phyloP scores from a whole-genome alignment of 1,140 invertebrate species.

The Sminthurides bifidus region DNA sequence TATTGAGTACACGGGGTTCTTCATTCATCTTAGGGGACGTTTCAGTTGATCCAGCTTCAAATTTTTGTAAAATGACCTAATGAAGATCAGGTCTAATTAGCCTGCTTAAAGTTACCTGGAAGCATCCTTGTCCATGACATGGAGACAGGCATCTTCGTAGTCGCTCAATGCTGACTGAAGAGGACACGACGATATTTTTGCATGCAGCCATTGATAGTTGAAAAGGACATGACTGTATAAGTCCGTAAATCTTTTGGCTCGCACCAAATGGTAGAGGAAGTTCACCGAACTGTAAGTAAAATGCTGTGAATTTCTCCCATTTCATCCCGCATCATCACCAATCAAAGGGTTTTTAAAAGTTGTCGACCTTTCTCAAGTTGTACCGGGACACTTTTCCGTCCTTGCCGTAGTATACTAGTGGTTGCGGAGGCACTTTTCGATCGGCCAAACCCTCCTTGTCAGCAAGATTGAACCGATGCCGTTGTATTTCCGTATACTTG shows the following conservation, averaged over 20 bases:
- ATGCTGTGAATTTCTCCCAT: background rate
- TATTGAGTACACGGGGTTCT: no score
- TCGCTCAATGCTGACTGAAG: slow-evolving; percentile 86
- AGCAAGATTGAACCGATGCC: slow-evolving; percentile 53
- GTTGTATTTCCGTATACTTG: slow-evolving; percentile 91
- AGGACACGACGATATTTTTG: slow-evolving; percentile 87
- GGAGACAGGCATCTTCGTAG: slow-evolving; percentile 82
- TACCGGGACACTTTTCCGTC: slow-evolving; percentile 76
- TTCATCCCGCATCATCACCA: background rate
- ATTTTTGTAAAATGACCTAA: no score
- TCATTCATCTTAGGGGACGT: no score
- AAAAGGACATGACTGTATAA: slow-evolving; percentile 88
- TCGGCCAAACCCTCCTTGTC: slow-evolving; percentile 89
- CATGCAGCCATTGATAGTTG: slow-evolving; percentile 95
- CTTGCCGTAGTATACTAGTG: slow-evolving; percentile 79
- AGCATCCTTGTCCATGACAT: slow-evolving; percentile 42
- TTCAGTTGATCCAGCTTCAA: no score
- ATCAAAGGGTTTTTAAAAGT: background rate
- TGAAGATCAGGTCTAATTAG: no score
- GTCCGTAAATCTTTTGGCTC: slow-evolving; percentile 80
- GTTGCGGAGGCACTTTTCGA: slow-evolving; percentile 89
- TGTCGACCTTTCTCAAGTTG: slow-evolving; percentile 68
- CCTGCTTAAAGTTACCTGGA: background rate
- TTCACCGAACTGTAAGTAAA: slow-evolving; percentile 67
- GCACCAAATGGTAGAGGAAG: slow-evolving; percentile 85